Conservation (phyloP, 2,888 invertebrate genomes). For the Onthophagus sagittarius region DNA sequence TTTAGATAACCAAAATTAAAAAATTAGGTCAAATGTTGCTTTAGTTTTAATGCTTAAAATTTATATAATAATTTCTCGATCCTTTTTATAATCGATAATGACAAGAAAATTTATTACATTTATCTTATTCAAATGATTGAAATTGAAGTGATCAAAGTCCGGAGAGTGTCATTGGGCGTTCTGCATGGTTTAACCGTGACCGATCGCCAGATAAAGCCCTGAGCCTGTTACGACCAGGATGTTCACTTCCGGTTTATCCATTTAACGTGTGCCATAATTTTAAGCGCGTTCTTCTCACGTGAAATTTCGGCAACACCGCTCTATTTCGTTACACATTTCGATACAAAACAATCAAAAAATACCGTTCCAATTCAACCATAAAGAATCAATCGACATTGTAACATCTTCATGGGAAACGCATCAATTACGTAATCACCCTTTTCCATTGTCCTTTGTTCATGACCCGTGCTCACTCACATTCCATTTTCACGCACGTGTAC, state of each 20-base stretch:
- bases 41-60: background rate
- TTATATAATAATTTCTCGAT: background rate
- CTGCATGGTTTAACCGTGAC: slow-evolving; percentile 38
- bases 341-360: background rate
- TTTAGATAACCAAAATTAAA: background rate
- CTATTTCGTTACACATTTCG: background rate
- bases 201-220: slow-evolving; percentile 40
- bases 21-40: background rate
- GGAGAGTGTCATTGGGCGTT: slow-evolving; percentile 40
- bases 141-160: background rate
- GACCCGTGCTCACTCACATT: background rate
- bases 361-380: background rate
- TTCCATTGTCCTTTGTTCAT: background rate
- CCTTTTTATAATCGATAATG: background rate
- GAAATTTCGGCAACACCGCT: slow-evolving; percentile 5
- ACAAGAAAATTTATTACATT: background rate
- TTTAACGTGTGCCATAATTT: slow-evolving; percentile 16
- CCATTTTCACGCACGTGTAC: background rate
- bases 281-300: slow-evolving; percentile 4
- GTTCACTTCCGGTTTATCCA: slow-evolving; percentile 35
- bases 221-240: slow-evolving; percentile 38
- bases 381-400: background rate
- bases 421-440: background rate
- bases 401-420: background rate
- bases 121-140: background rate